phyloP scores from a whole-genome alignment of 2,797 vertebrate species.

The Siniperca obscura region DNA sequence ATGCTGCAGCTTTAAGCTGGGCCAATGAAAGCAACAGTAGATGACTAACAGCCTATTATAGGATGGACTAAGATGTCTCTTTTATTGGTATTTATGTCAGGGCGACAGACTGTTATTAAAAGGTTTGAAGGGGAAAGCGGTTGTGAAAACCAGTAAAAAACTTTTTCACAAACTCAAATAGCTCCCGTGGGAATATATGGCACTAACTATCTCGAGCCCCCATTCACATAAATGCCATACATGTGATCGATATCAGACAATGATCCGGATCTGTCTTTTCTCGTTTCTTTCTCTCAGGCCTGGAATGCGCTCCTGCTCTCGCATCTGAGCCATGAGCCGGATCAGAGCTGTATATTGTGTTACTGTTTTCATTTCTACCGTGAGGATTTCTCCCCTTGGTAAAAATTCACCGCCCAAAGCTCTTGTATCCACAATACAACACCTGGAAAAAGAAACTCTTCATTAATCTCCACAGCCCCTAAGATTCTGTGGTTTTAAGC shows the following conservation, averaged over 20 bases:
- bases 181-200: constrained; percentile 13
- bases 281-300: constrained; percentile 23
- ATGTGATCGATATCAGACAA: constrained; percentile 62
- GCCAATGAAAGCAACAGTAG: constrained; percentile 55
- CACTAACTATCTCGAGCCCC: neutral
- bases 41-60: constrained; percentile 34
- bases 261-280: constrained; percentile 30
- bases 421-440: constrained; percentile 89
- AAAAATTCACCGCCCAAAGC: constrained; percentile 83
- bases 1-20: constrained; percentile 21
- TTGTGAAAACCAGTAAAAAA: constrained; percentile 20
- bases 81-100: constrained; percentile 55
- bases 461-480: constrained; percentile 83
- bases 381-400: constrained; percentile 84
- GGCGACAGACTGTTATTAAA: constrained; percentile 33
- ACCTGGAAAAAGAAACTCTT: constrained; percentile 88
- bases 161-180: neutral
- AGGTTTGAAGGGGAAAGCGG: constrained; percentile 8
- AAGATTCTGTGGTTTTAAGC: constrained; percentile 81
- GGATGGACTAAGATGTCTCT: constrained; percentile 29
- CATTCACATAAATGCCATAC: constrained; percentile 35
- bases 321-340: constrained; percentile 73
- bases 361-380: constrained; percentile 86
- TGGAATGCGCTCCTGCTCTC: constrained; percentile 69
- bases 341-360: constrained; percentile 83